These are phyloP conservation scores for Metellina segmentata DNA, from an alignment of 2,888 invertebrate genomes.

Conservation along the genomic window DNA sequence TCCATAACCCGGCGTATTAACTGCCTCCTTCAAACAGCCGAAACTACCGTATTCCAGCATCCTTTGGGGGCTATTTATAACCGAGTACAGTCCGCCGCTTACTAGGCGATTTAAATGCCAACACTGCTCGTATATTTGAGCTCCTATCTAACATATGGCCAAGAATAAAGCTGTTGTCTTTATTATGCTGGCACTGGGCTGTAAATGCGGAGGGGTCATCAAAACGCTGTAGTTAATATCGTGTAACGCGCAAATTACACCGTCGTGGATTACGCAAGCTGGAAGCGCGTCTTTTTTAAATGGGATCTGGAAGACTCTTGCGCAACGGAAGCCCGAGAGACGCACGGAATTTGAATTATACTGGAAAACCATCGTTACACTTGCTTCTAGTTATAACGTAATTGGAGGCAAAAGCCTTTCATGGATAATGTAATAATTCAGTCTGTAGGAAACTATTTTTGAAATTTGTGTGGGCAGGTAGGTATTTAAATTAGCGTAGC, in stretches of 20 bases:
- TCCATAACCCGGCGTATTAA: slow-evolving; percentile 70
- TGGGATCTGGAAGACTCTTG: not conserved
- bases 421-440: too few relatives aligned
- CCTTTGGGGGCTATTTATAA: slow-evolving; percentile 73
- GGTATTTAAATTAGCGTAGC: too few relatives aligned
- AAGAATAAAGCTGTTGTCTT: slow-evolving; percentile 71
- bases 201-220: slow-evolving; percentile 60
- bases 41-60: slow-evolving; percentile 52
- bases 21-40: slow-evolving; percentile 58
- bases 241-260: slow-evolving; percentile 64
- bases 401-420: too few relatives aligned
- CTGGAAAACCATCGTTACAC: not conserved
- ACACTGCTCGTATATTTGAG: slow-evolving; percentile 72
- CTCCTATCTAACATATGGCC: slow-evolving; percentile 72
- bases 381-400: too few relatives aligned
- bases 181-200: slow-evolving; percentile 56
- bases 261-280: slow-evolving; percentile 35
- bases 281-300: slow-evolving; percentile 1
- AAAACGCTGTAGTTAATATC: slow-evolving; percentile 63
- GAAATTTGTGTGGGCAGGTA: too few relatives aligned
- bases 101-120: slow-evolving; percentile 74
- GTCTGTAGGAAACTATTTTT: too few relatives aligned
- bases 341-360: not conserved
- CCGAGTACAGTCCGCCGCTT: slow-evolving; percentile 52
- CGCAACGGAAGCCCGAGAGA: too few relatives aligned